Evolutionary conservation across 2,888 invertebrate species (phyloP).

Genomic region (Leptopilina syphax): DNA sequence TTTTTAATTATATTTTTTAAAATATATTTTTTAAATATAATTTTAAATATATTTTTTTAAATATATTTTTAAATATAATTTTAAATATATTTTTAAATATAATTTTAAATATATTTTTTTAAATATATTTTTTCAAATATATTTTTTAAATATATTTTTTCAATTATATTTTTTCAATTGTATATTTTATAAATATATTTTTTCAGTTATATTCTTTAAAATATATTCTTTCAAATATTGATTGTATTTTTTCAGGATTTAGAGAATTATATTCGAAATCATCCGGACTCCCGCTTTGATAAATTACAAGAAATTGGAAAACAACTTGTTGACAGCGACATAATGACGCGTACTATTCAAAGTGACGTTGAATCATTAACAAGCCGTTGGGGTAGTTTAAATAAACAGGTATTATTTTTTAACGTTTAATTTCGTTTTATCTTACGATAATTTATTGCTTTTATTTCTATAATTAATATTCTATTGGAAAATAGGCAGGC

Average conservation of each 20-base stretch:
- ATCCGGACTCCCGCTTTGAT: constrained; percentile 84
- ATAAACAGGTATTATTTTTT: constrained; percentile 80
- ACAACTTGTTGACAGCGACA: constrained; percentile 85
- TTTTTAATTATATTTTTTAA: background rate
- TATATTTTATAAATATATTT: background rate
- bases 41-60: too few relatives aligned
- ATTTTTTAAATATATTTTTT: background rate
- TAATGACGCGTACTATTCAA: constrained; percentile 84
- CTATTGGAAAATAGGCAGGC: constrained; percentile 78
- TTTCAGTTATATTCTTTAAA: background rate
- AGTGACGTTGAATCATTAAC: constrained; percentile 83
- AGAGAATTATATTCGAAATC: constrained; percentile 88
- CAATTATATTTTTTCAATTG: too few relatives aligned
- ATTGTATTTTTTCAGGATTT: constrained; percentile 81
- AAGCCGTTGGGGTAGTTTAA: constrained; percentile 83
- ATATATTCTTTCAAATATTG: background rate
- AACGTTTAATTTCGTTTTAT: constrained; percentile 13
- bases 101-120: background rate
- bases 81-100: background rate
- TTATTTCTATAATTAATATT: constrained; percentile 44
- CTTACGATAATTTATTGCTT: background rate
- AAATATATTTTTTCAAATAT: background rate
- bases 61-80: background rate
- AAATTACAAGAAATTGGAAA: constrained; percentile 87
- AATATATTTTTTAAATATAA: background rate